Conservation (phyloP, 2,797 vertebrate species). For the Sebastes vulpes region DNA sequence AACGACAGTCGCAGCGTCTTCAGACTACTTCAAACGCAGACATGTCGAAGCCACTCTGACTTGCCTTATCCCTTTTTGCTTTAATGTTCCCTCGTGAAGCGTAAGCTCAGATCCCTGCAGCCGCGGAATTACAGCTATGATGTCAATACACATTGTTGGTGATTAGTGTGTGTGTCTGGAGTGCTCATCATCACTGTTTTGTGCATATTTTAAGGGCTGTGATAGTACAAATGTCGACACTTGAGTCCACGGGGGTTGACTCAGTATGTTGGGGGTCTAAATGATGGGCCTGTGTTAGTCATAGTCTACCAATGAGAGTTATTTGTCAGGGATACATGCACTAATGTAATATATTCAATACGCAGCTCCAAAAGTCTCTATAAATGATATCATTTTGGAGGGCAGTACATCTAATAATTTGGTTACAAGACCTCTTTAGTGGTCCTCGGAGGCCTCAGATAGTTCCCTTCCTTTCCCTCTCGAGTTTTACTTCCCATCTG, state of each 20-base stretch:
- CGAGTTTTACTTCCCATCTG: conserved; percentile 32
- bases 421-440: background rate
- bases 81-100: conserved; percentile 45
- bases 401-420: background rate
- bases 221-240: background rate
- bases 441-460: background rate
- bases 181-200: conserved; percentile 7
- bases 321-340: background rate
- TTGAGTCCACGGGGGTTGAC: background rate
- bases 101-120: conserved; percentile 55
- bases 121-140: conserved; percentile 39
- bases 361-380: background rate
- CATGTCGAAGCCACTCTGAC: conserved; percentile 18
- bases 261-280: background rate
- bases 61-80: conserved; percentile 35
- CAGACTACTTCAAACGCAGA: conserved; percentile 32
- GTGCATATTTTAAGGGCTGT: conserved; percentile 23
- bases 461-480: background rate
- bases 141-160: conserved; percentile 44
- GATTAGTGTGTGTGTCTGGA: conserved; percentile 17
- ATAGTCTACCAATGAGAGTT: background rate
- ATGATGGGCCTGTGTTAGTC: background rate
- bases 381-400: background rate
- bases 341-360: background rate
- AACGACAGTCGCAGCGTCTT: background rate